Evolutionary conservation across 35 echinoderm and acorn worm genomes (phyloP).

Genomic region (Strongylocentrotus purpuratus): DNA sequence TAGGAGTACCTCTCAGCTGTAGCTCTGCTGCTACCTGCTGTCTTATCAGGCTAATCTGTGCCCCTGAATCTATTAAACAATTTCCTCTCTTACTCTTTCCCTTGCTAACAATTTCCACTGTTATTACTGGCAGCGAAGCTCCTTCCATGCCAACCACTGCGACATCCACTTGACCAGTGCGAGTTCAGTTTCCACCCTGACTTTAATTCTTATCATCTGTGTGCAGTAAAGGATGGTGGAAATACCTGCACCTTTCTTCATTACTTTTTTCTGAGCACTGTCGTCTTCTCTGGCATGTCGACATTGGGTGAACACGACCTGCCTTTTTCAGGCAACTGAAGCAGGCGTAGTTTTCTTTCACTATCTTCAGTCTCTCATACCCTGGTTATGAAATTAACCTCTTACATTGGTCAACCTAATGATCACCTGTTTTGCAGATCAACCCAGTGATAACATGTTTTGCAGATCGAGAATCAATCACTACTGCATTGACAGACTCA

Average conservation of each 20-base stretch:
- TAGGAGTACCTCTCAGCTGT: no score
- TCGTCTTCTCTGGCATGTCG: conserved; percentile 33
- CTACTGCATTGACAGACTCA: background rate
- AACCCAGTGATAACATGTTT: conserved; percentile 42
- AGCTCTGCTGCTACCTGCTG: no score
- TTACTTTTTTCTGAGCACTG: background rate
- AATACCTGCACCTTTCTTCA: background rate
- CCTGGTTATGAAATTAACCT: background rate
- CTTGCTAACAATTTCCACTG: no score
- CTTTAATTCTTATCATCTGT: background rate
- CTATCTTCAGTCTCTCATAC: background rate
- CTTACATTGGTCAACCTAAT: conserved; percentile 60
- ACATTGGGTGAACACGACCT: conserved; percentile 38
- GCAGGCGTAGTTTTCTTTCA: conserved; percentile 64
- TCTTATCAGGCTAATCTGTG: no score
- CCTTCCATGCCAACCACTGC: no score
- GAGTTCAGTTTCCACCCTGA: no score
- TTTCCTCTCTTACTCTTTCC: no score
- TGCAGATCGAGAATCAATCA: conserved; percentile 46
- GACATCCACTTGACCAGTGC: no score
- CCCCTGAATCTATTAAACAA: no score
- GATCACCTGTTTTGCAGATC: conserved; percentile 37
- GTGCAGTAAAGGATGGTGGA: background rate
- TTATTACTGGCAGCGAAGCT: no score
- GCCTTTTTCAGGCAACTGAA: conserved; percentile 70